phyloP scores from a whole-genome alignment of 2,888 invertebrate species.

The Phyllotreta striolata region DNA sequence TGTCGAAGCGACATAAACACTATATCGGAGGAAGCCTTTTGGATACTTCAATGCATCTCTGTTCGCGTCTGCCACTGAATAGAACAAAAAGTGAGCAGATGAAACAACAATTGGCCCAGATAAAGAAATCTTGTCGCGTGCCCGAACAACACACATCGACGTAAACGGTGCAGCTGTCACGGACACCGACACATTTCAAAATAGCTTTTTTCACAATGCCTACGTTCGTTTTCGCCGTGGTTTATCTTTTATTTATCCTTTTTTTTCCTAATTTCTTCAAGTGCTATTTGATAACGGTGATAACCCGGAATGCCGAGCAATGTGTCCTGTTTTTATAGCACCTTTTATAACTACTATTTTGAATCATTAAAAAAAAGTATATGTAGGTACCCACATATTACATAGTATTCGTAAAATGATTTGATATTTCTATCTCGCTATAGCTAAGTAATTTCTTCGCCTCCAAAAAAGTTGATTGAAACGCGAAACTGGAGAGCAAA shows the following conservation, averaged over 20 bases:
- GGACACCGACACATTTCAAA: constrained; percentile 50
- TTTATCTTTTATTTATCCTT: constrained; percentile 43
- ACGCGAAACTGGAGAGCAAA: too few species aligned
- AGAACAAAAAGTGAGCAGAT: constrained; percentile 53
- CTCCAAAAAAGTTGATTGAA: too few species aligned
- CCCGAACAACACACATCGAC: constrained; percentile 49
- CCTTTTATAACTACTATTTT: too few species aligned
- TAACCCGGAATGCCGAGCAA: neutral
- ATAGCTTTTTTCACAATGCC: constrained; percentile 49
- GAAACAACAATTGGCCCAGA: constrained; percentile 60
- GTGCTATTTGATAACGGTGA: constrained; percentile 7
- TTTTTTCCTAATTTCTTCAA: constrained; percentile 14
- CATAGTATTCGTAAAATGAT: too few species aligned
- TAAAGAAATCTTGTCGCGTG: constrained; percentile 61
- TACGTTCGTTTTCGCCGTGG: constrained; percentile 33
- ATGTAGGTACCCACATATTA: too few species aligned
- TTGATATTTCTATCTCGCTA: too few species aligned
- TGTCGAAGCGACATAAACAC: neutral
- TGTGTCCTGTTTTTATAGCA: too few species aligned
- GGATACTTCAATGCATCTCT: constrained; percentile 18
- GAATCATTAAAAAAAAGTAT: too few species aligned
- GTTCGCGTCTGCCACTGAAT: constrained; percentile 29
- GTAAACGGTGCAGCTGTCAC: constrained; percentile 49
- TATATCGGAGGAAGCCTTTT: neutral
- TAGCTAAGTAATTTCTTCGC: too few species aligned